Evolutionary conservation across 2,888 invertebrate species (phyloP), one percentile per base, ranked within the genome.

Genomic region (Tinea semifulvella): DNA sequence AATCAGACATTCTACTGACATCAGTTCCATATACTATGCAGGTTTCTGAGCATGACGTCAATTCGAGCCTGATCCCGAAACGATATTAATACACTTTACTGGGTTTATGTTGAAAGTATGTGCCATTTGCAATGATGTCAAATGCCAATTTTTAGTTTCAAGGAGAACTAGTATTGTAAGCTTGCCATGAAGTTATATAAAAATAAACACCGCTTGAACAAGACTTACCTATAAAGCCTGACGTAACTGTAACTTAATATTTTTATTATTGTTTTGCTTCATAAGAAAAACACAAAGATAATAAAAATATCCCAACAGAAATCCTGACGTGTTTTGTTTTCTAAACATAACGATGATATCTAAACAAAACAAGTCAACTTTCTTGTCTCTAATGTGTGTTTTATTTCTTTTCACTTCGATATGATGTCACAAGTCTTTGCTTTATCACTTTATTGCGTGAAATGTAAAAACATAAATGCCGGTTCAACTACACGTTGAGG

Each of bases 401-500:
- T 79, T 77, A 77, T 76, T 72, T 69, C 69, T 71, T 72, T 63
- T 57, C 64, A 14, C 57, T 66, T 72, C 20, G 61, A 76, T 76
- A 73, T 72, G 74, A n/a, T n/a, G n/a, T n/a, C n/a, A n/a, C 74
- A 76, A 79, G 74, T 76, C 73, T 73, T n/a, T n/a, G n/a, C n/a
- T 79, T 79, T 79, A 79, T 77, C 75, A 74, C 72, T 79, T 77
- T 77, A 79, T 79, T 68, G 75, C 75, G 72, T 70, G 77, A 68
- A 64, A 72, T n/a, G n/a, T n/a, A n/a, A n/a, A n/a, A n/a, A n/a
- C n/a, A n/a, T n/a, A n/a, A n/a, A n/a, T n/a, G n/a, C n/a, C n/a
- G n/a, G n/a, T n/a, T n/a, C n/a, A n/a, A n/a, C n/a, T n/a, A n/a
- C n/a, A n/a, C n/a, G n/a, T n/a, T n/a, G n/a, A n/a, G n/a, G n/a